Conservation (phyloP, 2,797 vertebrate species). For the Pelobates cultripes region DNA sequence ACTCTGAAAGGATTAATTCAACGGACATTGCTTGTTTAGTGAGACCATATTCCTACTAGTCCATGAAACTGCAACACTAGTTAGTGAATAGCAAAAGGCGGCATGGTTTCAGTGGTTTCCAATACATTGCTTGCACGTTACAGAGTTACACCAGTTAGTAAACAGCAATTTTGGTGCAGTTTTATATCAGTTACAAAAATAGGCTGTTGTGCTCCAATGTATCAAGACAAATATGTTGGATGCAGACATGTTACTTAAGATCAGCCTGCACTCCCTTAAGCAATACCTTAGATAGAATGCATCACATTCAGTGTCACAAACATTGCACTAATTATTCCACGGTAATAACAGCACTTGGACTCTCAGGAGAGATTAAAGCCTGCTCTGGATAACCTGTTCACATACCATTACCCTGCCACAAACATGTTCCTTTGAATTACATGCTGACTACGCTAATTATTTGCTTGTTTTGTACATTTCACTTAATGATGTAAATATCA, state of each 20-base stretch:
- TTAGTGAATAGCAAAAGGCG: too few relatives aligned
- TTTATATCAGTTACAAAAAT: too few relatives aligned
- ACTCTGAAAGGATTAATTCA: too few relatives aligned
- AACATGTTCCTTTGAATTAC: not conserved
- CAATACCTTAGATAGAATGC: not conserved
- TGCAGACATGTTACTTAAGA: not conserved
- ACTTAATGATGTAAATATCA: not conserved
- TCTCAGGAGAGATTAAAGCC: not conserved
- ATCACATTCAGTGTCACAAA: not conserved
- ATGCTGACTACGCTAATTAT: not conserved
- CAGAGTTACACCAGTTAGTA: too few relatives aligned
- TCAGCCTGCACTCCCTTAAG: too few relatives aligned
- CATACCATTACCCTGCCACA: not conserved
- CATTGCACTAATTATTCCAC: constrained; percentile 1
- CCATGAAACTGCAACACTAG: too few relatives aligned
- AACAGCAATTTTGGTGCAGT: too few relatives aligned
- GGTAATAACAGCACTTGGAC: constrained; percentile 27
- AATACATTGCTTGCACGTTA: too few relatives aligned
- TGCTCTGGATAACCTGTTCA: not conserved
- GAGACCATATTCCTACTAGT: too few relatives aligned
- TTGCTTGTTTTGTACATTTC: not conserved
- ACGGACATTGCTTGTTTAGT: too few relatives aligned
- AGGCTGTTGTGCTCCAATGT: too few relatives aligned
- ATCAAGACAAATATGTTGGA: not conserved
- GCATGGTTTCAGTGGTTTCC: too few relatives aligned